A percentile compares a stretch with the other conserved stretches of the same genome.
Conservation (phyloP, 2,888 invertebrate species). For the Beris morrisii region DNA sequence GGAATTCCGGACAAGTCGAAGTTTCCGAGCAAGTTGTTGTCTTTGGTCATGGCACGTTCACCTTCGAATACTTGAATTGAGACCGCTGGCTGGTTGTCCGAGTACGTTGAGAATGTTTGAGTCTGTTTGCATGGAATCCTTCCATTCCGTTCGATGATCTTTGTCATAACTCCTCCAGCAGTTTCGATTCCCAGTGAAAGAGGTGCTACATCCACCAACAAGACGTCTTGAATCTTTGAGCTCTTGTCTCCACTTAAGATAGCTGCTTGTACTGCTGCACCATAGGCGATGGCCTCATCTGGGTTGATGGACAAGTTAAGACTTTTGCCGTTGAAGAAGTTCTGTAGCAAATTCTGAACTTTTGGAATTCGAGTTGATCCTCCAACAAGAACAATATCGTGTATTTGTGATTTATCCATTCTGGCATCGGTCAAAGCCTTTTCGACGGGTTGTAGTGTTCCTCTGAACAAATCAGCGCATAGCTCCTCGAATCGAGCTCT, state of each 20-base stretch:
- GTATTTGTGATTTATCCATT: constrained; percentile 69
- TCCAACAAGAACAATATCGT: constrained; percentile 76
- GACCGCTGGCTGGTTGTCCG: constrained; percentile 74
- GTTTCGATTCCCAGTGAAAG: constrained; percentile 72
- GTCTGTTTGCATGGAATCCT: constrained; percentile 69
- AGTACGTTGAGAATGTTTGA: constrained; percentile 72
- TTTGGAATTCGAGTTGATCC: constrained; percentile 76
- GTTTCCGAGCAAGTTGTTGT: constrained; percentile 88
- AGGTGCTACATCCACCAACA: constrained; percentile 65
- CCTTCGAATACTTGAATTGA: constrained; percentile 71
- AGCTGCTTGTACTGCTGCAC: constrained; percentile 70
- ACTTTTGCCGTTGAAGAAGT: constrained; percentile 70
- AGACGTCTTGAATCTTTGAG: constrained; percentile 68
- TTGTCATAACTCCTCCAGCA: constrained; percentile 73
- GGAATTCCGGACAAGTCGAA: constrained; percentile 93
- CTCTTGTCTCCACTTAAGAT: constrained; percentile 67
- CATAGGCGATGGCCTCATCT: constrained; percentile 74
- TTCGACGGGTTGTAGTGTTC: constrained; percentile 72
- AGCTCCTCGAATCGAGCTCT: constrained; percentile 73
- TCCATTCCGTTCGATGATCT: constrained; percentile 67
- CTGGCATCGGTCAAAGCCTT: constrained; percentile 73
- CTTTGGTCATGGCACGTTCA: constrained; percentile 83
- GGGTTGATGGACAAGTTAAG: constrained; percentile 72
- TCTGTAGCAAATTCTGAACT: constrained; percentile 68
- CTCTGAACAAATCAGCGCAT: constrained; percentile 67